Percentiles rank a stretch among this genome's conserved stretches.
These are phyloP conservation scores for Camelus dromedarius DNA, from an alignment of 2,113 vertebrate species.

Conservation along the genomic window DNA sequence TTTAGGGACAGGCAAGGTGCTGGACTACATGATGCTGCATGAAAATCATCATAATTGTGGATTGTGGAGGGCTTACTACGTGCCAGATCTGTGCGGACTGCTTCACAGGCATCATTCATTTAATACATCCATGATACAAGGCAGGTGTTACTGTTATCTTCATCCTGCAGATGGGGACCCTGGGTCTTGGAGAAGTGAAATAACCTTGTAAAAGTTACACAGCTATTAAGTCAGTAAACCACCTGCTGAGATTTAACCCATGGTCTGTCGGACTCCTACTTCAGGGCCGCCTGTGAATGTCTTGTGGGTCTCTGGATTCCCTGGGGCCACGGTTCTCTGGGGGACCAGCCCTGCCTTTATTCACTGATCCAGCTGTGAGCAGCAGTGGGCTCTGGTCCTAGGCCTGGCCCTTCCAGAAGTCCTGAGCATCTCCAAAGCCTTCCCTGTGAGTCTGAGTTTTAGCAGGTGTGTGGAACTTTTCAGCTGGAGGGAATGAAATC, in stretches of 20 bases:
- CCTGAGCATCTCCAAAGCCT: background rate
- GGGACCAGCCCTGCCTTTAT: background rate
- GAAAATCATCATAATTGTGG: background rate
- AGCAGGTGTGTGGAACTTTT: background rate
- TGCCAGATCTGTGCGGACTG: background rate
- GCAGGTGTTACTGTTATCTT: background rate
- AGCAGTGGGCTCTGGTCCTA: background rate
- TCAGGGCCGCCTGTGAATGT: background rate
- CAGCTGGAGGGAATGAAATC: background rate
- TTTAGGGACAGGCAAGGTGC: background rate
- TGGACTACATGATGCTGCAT: background rate
- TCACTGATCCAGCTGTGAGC: background rate
- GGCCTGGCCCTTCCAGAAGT: background rate
- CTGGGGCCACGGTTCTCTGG: background rate
- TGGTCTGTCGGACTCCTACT: background rate
- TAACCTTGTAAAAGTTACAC: background rate
- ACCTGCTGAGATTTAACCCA: background rate
- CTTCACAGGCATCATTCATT: background rate
- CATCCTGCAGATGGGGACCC: background rate
- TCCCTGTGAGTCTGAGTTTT: background rate
- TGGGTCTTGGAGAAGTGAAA: background rate
- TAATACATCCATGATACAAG: background rate
- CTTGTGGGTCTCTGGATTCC: background rate
- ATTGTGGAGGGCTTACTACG: background rate
- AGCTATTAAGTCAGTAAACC: background rate